These are phyloP conservation scores for Zonotrichia leucophrys DNA, from an alignment of 2,113 vertebrate species.

Conservation along the genomic window DNA sequence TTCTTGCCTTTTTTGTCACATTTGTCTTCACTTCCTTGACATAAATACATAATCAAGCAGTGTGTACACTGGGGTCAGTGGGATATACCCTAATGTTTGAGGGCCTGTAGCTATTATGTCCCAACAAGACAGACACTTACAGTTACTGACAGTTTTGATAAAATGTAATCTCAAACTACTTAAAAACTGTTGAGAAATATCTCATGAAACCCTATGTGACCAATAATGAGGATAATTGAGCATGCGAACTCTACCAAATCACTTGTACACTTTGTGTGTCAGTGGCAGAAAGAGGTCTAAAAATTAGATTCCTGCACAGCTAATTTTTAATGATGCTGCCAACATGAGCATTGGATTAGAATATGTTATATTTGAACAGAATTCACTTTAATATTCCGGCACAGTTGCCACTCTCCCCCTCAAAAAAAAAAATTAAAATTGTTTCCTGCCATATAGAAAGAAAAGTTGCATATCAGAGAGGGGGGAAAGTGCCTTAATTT, in stretches of 20 bases:
- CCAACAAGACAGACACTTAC: not conserved
- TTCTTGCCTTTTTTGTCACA: not conserved
- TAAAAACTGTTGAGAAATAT: not conserved
- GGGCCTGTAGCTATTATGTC: not conserved
- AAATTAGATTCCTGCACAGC: not conserved
- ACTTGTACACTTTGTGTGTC: not conserved
- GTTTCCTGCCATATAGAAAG: not conserved
- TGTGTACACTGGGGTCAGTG: not conserved
- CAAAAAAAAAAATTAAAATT: not conserved
- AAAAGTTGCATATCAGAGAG: not conserved
- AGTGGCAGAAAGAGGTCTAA: not conserved
- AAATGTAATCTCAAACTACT: not conserved
- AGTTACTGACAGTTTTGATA: not conserved
- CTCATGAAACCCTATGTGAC: not conserved
- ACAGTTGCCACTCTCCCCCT: not conserved
- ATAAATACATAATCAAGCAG: not conserved
- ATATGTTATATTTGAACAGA: not conserved
- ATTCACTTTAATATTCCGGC: not conserved
- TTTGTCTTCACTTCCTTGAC: not conserved
- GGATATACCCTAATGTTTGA: not conserved
- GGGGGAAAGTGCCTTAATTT: not conserved
- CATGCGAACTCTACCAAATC: not conserved
- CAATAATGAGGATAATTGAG: not conserved
- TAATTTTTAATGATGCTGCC: not conserved
- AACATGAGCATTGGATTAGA: not conserved